Evolutionary conservation across 1,140 invertebrate species (phyloP).

Genomic region (Zophobas atratus): DNA sequence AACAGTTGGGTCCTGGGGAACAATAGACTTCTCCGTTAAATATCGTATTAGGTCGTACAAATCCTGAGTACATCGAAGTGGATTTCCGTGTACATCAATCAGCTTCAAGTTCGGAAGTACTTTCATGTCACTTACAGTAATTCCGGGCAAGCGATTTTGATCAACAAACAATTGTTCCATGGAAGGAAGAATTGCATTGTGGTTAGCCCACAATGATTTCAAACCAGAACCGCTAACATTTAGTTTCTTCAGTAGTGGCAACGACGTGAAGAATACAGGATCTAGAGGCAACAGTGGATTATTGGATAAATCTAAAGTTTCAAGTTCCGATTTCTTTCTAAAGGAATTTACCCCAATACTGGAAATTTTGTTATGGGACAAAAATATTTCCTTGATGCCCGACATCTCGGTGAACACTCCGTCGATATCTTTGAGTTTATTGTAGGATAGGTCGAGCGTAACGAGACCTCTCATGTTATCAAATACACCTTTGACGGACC

Average conservation of each 20-base stretch:
- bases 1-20: conserved; percentile 56
- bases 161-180: conserved; percentile 74
- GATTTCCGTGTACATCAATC: conserved; percentile 77
- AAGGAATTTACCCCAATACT: conserved; percentile 75
- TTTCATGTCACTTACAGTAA: conserved; percentile 72
- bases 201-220: conserved; percentile 74
- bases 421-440: conserved; percentile 61
- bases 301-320: conserved; percentile 78
- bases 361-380: conserved; percentile 78
- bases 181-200: conserved; percentile 69
- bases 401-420: conserved; percentile 68
- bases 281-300: conserved; percentile 79
- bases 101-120: conserved; percentile 74
- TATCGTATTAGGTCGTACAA: conserved; percentile 74
- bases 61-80: conserved; percentile 73
- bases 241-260: conserved; percentile 71
- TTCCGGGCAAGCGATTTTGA: conserved; percentile 72
- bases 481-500: conserved; percentile 49
- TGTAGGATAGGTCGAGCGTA: conserved; percentile 61
- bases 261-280: conserved; percentile 75
- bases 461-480: conserved; percentile 53
- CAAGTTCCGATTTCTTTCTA: conserved; percentile 73
- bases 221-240: conserved; percentile 80
- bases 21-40: conserved; percentile 70
- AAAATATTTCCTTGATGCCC: conserved; percentile 75